Conservation (phyloP, 2,797 vertebrate genomes). For the Falco novaeseelandiae region DNA sequence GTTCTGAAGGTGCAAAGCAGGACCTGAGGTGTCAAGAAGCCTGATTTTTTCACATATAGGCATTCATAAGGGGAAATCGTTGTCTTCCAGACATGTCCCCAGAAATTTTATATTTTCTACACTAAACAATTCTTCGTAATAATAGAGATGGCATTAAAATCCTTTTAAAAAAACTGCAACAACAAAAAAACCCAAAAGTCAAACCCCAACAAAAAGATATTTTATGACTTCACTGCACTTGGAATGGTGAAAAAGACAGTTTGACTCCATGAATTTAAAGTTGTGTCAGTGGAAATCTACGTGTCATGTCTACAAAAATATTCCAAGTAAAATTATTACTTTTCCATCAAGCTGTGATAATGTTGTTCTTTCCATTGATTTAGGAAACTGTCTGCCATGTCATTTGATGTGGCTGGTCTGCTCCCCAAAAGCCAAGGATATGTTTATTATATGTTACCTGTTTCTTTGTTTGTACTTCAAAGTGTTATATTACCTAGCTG, state of each 20-base stretch:
- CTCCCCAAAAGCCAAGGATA: not conserved
- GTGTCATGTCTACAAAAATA: not conserved
- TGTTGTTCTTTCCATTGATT: not conserved
- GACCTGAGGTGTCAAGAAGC: not conserved
- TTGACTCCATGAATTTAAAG: not conserved
- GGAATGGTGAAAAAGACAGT: not conserved
- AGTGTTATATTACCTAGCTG: not conserved
- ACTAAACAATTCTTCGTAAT: not conserved
- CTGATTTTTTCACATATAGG: not conserved
- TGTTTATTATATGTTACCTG: not conserved
- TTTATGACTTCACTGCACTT: not conserved
- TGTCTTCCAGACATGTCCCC: not conserved
- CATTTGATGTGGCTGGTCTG: not conserved
- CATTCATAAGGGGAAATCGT: not conserved
- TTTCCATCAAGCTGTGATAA: not conserved
- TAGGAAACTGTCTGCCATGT: not conserved
- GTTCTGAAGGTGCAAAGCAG: not conserved
- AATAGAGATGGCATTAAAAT: not conserved
- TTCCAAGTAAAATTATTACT: not conserved
- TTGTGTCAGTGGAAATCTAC: not conserved
- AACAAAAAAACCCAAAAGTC: not conserved
- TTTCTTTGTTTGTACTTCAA: not conserved
- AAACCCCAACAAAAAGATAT: not conserved
- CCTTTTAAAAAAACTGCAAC: rapidly evolving
- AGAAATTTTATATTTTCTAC: not conserved